Evolutionary conservation across 2,113 vertebrate genomes (phyloP).

Genomic region (Chaetops frenatus): DNA sequence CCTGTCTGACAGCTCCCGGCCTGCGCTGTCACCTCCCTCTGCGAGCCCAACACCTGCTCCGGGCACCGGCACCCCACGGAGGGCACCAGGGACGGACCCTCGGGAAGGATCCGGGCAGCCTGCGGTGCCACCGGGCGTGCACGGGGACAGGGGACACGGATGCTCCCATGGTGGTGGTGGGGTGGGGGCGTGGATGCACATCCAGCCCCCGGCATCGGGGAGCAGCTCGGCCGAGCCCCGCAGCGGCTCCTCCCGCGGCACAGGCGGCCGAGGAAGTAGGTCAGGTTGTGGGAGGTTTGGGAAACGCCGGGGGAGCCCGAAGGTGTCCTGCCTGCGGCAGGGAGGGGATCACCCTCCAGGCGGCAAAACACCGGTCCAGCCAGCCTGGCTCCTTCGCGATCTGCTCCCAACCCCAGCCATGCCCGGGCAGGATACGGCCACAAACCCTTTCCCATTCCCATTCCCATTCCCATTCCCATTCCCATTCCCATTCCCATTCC

Average conservation of each 20-base stretch:
- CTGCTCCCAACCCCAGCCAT: neutral
- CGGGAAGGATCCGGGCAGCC: neutral
- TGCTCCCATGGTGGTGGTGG: neutral
- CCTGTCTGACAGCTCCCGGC: slow-evolving; percentile 58
- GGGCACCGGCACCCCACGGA: neutral
- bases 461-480: neutral
- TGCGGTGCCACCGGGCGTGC: neutral
- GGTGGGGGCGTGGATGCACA: neutral
- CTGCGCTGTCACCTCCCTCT: slow-evolving; percentile 42
- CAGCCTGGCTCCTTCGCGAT: slow-evolving; percentile 19
- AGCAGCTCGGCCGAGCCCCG: neutral
- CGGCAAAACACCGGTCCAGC: slow-evolving; percentile 43
- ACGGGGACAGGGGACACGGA: neutral
- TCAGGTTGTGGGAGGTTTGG: slow-evolving; percentile 40
- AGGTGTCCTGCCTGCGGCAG: slow-evolving; percentile 22
- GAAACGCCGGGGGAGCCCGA: neutral
- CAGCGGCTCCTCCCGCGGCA: slow-evolving; percentile 1
- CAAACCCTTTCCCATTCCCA: neutral
- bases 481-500: neutral
- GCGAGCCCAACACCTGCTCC: slow-evolving; percentile 1
- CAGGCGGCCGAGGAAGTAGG: slow-evolving; percentile 13
- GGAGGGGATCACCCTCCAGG: slow-evolving; percentile 5
- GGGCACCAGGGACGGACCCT: neutral
- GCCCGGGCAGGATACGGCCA: neutral
- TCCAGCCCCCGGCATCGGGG: neutral